Conservation (phyloP, 2,113 vertebrate genomes). For the Zingel zingel region DNA sequence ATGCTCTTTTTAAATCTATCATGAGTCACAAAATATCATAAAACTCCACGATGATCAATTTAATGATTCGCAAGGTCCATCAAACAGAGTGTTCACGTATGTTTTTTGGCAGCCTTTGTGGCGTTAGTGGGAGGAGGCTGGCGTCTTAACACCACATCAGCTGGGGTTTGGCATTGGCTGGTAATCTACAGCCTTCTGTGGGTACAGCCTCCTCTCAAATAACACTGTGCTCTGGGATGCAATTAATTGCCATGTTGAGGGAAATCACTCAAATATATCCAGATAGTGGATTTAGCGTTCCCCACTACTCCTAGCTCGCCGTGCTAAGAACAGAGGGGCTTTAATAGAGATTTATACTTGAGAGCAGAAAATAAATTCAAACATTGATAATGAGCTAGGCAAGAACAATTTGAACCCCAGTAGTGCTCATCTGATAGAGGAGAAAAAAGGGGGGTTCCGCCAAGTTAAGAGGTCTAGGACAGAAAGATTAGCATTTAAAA, state of each 20-base stretch:
- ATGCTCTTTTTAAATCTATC: neutral
- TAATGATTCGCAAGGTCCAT: conserved; percentile 15
- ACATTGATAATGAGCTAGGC: conserved; percentile 89
- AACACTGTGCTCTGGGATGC: conserved; percentile 81
- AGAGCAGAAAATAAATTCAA: conserved; percentile 85
- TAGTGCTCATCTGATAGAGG: conserved; percentile 83
- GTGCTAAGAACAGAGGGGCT: conserved; percentile 82
- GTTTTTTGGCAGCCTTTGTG: conserved; percentile 57
- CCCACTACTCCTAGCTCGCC: conserved; percentile 78
- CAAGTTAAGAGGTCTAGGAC: conserved; percentile 89
- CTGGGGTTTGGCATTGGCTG: conserved; percentile 71
- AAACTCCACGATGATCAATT: conserved; percentile 10
- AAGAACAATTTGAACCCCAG: conserved; percentile 89
- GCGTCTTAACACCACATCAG: conserved; percentile 67
- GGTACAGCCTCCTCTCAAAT: conserved; percentile 79
- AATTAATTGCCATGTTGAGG: conserved; percentile 85
- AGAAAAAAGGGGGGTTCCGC: conserved; percentile 73
- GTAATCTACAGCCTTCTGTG: conserved; percentile 77
- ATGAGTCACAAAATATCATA: neutral
- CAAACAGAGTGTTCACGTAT: conserved; percentile 38
- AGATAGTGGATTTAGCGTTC: conserved; percentile 84
- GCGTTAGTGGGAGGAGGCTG: conserved; percentile 54
- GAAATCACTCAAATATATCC: conserved; percentile 82
- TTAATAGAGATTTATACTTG: conserved; percentile 91
- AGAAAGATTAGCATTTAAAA: conserved; percentile 89